A percentile compares a stretch with the other conserved stretches of the same genome.
phyloP scores from a whole-genome alignment of 2,113 vertebrate genomes.

The Todiramphus chloris region DNA sequence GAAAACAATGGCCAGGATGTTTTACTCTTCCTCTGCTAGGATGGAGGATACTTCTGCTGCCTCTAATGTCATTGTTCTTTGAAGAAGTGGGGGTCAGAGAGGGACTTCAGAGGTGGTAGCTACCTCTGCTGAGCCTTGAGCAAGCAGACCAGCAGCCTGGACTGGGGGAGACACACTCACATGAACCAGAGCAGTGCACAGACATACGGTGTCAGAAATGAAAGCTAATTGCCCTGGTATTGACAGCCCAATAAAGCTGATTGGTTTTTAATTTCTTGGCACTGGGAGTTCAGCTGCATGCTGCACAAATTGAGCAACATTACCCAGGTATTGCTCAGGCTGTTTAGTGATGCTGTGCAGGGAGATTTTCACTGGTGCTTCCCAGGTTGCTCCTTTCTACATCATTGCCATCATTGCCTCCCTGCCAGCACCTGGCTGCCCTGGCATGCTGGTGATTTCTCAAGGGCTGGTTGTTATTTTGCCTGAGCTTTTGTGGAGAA shows the following conservation, averaged over 20 bases:
- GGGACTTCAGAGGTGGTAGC: not conserved
- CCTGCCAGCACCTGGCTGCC: rapidly evolving
- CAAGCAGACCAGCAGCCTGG: rapidly evolving
- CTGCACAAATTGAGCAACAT: not conserved
- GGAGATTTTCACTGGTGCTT: not conserved
- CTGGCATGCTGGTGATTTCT: rapidly evolving
- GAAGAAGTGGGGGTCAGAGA: not conserved
- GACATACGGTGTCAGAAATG: slow-evolving; percentile 5
- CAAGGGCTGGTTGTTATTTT: not conserved
- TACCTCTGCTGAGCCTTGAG: not conserved
- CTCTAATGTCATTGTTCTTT: not conserved
- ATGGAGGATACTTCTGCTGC: not conserved
- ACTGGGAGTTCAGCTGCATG: not conserved
- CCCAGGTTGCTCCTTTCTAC: not conserved
- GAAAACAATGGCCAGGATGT: not conserved
- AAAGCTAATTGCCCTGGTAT: slow-evolving; percentile 21
- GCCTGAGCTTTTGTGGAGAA: not conserved
- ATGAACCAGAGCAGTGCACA: not conserved
- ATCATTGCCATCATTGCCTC: not conserved
- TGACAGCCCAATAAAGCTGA: slow-evolving; percentile 29
- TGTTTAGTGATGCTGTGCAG: not conserved
- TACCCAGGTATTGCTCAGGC: not conserved
- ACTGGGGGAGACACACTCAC: rapidly evolving
- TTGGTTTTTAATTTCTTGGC: slow-evolving; percentile 48
- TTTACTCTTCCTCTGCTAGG: not conserved